Conservation (phyloP, 2,113 vertebrate species). For the Pluvianellus socialis region DNA sequence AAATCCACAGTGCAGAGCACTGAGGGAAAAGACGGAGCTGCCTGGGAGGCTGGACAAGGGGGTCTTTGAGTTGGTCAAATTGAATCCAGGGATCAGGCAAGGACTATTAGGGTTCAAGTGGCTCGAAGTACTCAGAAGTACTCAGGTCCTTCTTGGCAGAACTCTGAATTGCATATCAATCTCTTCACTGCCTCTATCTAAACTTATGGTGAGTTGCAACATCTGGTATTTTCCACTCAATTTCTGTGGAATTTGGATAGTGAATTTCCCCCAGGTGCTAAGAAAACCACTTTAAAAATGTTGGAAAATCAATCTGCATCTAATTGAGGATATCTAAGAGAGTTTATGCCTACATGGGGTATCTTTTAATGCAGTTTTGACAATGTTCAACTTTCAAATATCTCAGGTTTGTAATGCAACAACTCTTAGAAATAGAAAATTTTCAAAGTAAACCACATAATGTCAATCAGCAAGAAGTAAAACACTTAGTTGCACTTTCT, state of each 20-base stretch:
- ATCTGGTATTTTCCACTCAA: not conserved
- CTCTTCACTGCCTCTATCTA: not conserved
- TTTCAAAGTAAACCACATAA: not conserved
- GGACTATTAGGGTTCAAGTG: not conserved
- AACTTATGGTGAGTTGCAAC: not conserved
- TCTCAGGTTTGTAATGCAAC: not conserved
- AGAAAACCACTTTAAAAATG: not conserved
- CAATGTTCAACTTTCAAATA: not conserved
- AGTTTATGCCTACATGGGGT: not conserved
- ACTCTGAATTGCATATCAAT: not conserved
- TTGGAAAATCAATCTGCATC: not conserved
- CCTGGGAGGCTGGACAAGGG: not conserved
- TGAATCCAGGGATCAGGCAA: not conserved
- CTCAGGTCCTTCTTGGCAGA: not conserved
- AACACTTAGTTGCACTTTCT: not conserved
- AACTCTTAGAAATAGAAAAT: not conserved
- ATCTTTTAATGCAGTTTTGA: not conserved
- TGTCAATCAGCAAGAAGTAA: not conserved
- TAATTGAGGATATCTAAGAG: not conserved
- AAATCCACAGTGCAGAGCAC: not conserved
- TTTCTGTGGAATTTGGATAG: not conserved
- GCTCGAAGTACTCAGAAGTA: not conserved
- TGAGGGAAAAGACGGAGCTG: rapidly evolving
- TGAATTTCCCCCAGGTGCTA: not conserved
- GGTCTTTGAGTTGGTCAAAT: not conserved